These are phyloP conservation scores for Malurus cyaneus DNA, from an alignment of 2,113 vertebrate genomes.

Conservation along the genomic window DNA sequence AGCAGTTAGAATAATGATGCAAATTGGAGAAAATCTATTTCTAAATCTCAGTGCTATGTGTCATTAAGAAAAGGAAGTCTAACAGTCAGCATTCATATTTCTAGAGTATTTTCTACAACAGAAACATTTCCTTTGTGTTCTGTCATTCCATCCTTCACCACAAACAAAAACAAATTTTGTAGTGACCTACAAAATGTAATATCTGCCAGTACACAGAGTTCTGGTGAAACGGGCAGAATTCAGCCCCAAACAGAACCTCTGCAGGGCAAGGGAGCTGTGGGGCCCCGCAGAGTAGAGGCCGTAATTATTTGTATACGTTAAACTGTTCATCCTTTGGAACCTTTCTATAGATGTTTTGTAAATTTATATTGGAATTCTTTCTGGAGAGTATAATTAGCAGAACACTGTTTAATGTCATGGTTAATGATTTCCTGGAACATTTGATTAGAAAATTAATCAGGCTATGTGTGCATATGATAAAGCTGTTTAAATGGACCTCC, in stretches of 20 bases:
- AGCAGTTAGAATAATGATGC: not conserved
- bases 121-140: not conserved
- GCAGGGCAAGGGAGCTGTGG: not conserved
- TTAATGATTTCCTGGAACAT: constrained; percentile 78
- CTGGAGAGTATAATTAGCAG: constrained; percentile 72
- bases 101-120: not conserved
- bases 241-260: not conserved
- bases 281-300: not conserved
- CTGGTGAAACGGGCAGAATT: not conserved
- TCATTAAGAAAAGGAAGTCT: not conserved
- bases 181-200: not conserved
- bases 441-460: constrained; percentile 83
- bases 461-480: constrained; percentile 72
- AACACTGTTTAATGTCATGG: constrained; percentile 77
- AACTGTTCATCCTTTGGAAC: constrained; percentile 57
- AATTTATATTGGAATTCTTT: constrained; percentile 75
- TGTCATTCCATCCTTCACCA: not conserved
- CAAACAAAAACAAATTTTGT: too few species aligned
- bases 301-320: constrained; percentile 31
- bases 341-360: constrained; percentile 69
- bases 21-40: not conserved
- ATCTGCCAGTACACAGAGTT: not conserved
- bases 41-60: not conserved
- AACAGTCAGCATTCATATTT: not conserved
- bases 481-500: constrained; percentile 70